Base-by-base conservation (phyloP, 2,888 invertebrate species). In the Epiblema foenella region DNA sequence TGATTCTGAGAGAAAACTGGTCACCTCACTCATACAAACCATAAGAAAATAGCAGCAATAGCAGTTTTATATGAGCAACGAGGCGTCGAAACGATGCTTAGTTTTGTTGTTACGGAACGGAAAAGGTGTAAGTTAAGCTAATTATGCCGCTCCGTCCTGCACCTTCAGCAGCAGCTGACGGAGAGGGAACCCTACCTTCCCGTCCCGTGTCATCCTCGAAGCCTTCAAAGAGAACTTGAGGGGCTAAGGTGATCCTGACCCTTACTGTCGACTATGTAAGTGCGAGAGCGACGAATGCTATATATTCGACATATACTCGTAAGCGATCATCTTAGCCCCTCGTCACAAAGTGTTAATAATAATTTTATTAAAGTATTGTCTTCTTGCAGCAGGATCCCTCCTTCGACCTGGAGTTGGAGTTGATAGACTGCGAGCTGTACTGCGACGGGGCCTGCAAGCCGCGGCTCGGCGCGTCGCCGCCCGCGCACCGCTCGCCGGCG, bases 381-480 rank as follows among this genome's bases (percentile, higher is more conserved):
- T 68, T 18, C 20, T 18, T 73, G 72, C 39, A 69, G 62, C 84
- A 92, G 89, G 88, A 91, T 68, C 85, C 86, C 42, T 78, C 87
- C 4, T 91, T 86, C 56, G 93, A 92, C 73, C 78, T 90, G 42
- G 89, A 91, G 67, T 75, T 90, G 74, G 92, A 90, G 72, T 82
- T 91, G 54, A 89, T 91, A 37, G 90, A 92, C 77, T 91, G 89
- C 75, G 91, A 92, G 64, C 81, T 90, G 79, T 89, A 89, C 76
- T 90, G 90, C 63, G 88, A 90, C 54, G 87, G 89, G 11, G 88
- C 85, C 2, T 90, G 91, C 79, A 90, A 89, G 72, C 91, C 92
- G 0, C 84, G 88, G 9, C 79, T 91, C 0, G 91, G 88, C 5
- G 76, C 87, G 0, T 89, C 93, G n/a, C 90, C 91, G 2, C 89